These are phyloP conservation scores for Sminthurinus aureus DNA, from an alignment of 2,888 invertebrate species.

Conservation along the genomic window DNA sequence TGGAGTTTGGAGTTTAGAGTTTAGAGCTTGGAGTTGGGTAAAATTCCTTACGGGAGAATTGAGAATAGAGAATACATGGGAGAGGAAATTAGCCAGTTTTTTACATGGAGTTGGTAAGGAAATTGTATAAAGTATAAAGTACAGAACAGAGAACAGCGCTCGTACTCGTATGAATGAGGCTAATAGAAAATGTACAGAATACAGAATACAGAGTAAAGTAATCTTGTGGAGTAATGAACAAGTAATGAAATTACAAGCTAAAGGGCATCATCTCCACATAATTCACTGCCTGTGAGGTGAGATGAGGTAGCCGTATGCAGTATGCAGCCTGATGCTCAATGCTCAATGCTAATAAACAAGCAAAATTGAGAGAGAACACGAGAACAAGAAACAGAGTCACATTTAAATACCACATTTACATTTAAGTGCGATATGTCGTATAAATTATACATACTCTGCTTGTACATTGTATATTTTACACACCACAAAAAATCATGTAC, in stretches of 20 bases:
- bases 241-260: slow-evolving; percentile 34
- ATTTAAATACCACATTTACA: not conserved
- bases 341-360: not conserved
- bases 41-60: not conserved
- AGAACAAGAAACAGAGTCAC: not conserved
- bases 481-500: too few species aligned
- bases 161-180: not conserved
- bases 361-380: not conserved
- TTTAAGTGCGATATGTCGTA: not conserved
- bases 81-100: too few species aligned
- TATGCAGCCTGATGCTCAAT: not conserved
- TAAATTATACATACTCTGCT: not conserved
- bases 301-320: slow-evolving; percentile 19
- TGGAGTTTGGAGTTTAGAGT: not conserved
- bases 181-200: not conserved
- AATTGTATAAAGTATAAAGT: not conserved
- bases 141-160: not conserved
- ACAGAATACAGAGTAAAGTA: slow-evolving; percentile 2
- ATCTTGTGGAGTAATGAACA: slow-evolving; percentile 28
- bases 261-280: slow-evolving; percentile 20
- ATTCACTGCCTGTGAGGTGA: slow-evolving; percentile 7
- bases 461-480: not conserved
- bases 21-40: too few species aligned
- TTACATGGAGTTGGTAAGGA: not conserved
- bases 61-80: not conserved